phyloP scores from a whole-genome alignment of 2,113 vertebrate species.

The human region DNA sequence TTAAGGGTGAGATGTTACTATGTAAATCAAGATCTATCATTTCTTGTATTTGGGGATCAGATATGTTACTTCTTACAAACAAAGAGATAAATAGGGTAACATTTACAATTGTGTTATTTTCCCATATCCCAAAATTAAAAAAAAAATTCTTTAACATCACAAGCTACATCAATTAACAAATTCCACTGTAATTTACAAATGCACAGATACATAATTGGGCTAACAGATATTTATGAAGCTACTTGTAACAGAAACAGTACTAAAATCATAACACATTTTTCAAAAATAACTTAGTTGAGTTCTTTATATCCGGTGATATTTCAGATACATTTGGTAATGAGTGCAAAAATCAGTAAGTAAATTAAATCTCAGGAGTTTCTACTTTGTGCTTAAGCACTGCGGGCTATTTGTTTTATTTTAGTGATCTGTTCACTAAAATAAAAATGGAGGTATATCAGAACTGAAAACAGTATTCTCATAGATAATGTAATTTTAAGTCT shows the following conservation, averaged over 20 bases:
- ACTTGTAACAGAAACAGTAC: not conserved
- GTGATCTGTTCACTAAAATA: not conserved
- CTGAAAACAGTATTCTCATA: not conserved
- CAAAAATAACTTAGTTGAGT: not conserved
- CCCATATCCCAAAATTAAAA: constrained; percentile 3
- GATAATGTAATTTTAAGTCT: not conserved
- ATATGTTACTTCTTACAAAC: not conserved
- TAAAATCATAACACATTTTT: constrained; percentile 40
- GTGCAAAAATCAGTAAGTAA: not conserved
- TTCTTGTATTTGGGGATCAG: not conserved
- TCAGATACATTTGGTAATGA: not conserved
- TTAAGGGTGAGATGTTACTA: not conserved
- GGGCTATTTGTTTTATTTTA: constrained; percentile 31
- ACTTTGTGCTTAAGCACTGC: not conserved
- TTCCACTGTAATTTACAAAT: not conserved
- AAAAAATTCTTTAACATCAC: not conserved
- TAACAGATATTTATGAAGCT: not conserved
- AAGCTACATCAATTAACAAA: not conserved
- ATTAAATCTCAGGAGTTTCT: not conserved
- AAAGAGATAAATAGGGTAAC: not conserved
- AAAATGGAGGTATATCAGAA: not conserved
- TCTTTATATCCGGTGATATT: not conserved
- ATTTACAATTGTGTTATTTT: not conserved
- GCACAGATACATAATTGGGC: not conserved
- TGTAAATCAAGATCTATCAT: not conserved